Conservation (phyloP, 2,888 invertebrate species). For the Anarsia innoxiella region DNA sequence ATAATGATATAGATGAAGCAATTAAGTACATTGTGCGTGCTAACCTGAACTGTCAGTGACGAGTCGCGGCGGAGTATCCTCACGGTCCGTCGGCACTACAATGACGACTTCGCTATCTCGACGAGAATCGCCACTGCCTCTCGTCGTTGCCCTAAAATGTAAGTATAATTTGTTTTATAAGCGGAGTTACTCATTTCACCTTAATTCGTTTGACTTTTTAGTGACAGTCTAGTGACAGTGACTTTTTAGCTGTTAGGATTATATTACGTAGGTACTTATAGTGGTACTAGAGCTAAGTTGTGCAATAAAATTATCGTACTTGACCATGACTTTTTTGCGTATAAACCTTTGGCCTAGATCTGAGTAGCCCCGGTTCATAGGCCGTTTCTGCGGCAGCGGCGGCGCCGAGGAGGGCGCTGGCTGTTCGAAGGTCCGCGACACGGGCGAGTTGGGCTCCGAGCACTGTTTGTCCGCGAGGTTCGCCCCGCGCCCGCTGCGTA, state of each 20-base stretch:
- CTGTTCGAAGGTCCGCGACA: slow-evolving; percentile 72
- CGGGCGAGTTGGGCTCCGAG: slow-evolving; percentile 86
- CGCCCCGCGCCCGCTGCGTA: slow-evolving; percentile 72
- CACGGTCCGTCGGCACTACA: slow-evolving; percentile 60
- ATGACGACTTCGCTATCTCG: slow-evolving; percentile 67
- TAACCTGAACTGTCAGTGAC: slow-evolving; percentile 81
- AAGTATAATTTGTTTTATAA: too few relatives aligned
- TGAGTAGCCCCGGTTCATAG: slow-evolving; percentile 82
- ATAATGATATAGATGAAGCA: too few relatives aligned
- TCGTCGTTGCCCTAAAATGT: slow-evolving; percentile 59
- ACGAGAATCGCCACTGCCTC: slow-evolving; percentile 54
- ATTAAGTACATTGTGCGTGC: too few relatives aligned
- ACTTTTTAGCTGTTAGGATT: too few relatives aligned
- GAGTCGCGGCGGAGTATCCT: slow-evolving; percentile 73
- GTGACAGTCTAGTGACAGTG: too few relatives aligned
- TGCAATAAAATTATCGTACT: slow-evolving; percentile 62
- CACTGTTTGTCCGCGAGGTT: slow-evolving; percentile 84
- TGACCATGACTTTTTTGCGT: slow-evolving; percentile 89
- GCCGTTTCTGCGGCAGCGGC: slow-evolving; percentile 62
- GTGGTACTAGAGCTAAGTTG: neutral
- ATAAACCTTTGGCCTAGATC: slow-evolving; percentile 85
- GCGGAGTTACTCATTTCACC: too few relatives aligned
- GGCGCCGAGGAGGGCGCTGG: slow-evolving; percentile 61
- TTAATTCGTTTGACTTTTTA: too few relatives aligned
- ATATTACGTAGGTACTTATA: too few relatives aligned